phyloP scores from a whole-genome alignment of 2,888 invertebrate species.

The Tineola bisselliella region DNA sequence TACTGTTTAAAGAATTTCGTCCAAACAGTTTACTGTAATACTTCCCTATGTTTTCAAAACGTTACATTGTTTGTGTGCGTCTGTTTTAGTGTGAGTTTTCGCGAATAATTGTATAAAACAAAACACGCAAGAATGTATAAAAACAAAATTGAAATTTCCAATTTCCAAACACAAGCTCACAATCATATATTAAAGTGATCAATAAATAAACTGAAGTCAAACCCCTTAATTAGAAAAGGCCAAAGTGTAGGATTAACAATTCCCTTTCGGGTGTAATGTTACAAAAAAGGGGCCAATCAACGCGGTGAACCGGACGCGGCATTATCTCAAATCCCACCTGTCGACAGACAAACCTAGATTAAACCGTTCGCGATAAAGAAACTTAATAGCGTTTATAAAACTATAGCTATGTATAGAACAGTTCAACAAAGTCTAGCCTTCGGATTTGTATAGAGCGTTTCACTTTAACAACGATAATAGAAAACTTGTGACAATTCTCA shows the following conservation, averaged over 20 bases:
- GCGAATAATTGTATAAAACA: no score
- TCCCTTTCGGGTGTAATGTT: not conserved
- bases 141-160: no score
- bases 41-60: no score
- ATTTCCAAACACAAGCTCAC: not conserved
- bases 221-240: not conserved
- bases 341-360: not conserved
- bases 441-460: not conserved
- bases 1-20: no score
- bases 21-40: no score
- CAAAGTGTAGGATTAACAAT: not conserved
- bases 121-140: no score
- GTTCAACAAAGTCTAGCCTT: not conserved
- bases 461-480: no score
- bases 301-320: not conserved
- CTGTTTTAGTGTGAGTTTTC: no score
- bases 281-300: not conserved
- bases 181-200: not conserved
- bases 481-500: no score
- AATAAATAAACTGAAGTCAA: not conserved
- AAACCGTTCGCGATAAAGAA: not conserved
- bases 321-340: slow-evolving; percentile 3
- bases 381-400: not conserved
- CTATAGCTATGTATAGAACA: not conserved
- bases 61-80: no score